Conservation (phyloP, 2,797 vertebrate species). For the Alauda arvensis region DNA sequence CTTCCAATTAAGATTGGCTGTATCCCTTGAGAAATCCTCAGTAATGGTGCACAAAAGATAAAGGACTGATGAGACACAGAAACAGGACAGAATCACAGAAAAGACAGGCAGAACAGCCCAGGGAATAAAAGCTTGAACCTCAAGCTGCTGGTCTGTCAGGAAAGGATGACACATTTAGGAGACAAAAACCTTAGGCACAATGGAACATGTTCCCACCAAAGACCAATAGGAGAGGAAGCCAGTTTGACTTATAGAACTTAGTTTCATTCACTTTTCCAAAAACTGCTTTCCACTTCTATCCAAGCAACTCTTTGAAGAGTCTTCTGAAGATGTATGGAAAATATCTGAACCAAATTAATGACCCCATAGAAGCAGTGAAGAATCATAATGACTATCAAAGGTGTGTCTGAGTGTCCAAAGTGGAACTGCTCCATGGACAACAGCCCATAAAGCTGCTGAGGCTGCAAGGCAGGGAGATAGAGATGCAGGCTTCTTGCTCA, state of each 20-base stretch:
- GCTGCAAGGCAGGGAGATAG: background rate
- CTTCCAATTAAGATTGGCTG: background rate
- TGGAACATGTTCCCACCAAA: background rate
- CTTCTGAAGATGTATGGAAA: background rate
- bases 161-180: background rate
- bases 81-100: background rate
- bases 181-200: background rate
- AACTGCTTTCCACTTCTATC: background rate
- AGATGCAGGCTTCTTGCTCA: background rate
- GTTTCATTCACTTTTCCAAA: background rate
- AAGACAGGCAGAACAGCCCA: background rate
- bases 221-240: background rate
- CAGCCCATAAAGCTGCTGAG: background rate
- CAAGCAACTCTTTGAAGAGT: background rate
- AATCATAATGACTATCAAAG: background rate
- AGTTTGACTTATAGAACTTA: background rate
- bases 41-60: background rate
- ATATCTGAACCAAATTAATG: background rate
- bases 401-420: background rate
- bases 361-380: background rate
- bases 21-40: background rate
- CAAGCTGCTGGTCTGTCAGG: background rate
- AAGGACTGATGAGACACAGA: background rate
- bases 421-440: background rate
- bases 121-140: background rate